A percentile compares a stretch with the other conserved stretches of the same genome.
Evolutionary conservation across 2,888 invertebrate genomes (phyloP).

Genomic region (Malthinus flaveolus): DNA sequence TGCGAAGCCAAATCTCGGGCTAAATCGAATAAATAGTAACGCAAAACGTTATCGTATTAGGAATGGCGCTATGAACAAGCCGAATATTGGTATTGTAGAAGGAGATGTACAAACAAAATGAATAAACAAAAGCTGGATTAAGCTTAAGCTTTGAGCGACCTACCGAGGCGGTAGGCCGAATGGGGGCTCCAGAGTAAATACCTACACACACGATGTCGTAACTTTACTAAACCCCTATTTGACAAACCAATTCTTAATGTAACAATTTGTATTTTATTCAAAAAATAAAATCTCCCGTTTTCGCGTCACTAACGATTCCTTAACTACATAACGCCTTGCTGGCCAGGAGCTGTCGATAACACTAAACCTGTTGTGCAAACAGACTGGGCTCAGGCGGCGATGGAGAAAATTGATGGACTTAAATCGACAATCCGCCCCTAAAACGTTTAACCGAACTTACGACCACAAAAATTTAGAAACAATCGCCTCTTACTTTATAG

Average conservation of each 20-base stretch:
- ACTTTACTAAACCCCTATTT: conserved; percentile 28
- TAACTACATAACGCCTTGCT: conserved; percentile 38
- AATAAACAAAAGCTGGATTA: conserved; percentile 51
- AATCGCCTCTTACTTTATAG: background rate
- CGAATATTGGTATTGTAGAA: conserved; percentile 30
- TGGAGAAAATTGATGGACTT: conserved; percentile 46
- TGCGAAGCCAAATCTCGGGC: background rate
- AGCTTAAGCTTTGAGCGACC: conserved; percentile 45
- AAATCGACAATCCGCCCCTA: conserved; percentile 37
- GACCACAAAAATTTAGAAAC: conserved; percentile 7
- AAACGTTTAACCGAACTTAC: conserved; percentile 32
- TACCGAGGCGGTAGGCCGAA: conserved; percentile 28
- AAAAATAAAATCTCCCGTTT: background rate
- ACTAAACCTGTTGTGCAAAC: conserved; percentile 49
- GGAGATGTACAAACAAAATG: conserved; percentile 48
- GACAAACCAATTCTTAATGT: conserved; percentile 31
- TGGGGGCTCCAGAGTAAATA: conserved; percentile 44
- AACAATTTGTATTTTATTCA: conserved; percentile 6
- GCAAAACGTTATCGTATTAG: conserved; percentile 26
- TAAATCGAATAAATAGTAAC: conserved; percentile 20
- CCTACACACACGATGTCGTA: conserved; percentile 36
- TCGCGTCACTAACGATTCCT: conserved; percentile 35
- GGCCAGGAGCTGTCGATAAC: conserved; percentile 46
- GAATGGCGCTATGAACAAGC: conserved; percentile 24
- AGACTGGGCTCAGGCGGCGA: conserved; percentile 43